Evolutionary conservation across 1,140 invertebrate genomes (phyloP).

Genomic region (Lepidurus packardi): DNA sequence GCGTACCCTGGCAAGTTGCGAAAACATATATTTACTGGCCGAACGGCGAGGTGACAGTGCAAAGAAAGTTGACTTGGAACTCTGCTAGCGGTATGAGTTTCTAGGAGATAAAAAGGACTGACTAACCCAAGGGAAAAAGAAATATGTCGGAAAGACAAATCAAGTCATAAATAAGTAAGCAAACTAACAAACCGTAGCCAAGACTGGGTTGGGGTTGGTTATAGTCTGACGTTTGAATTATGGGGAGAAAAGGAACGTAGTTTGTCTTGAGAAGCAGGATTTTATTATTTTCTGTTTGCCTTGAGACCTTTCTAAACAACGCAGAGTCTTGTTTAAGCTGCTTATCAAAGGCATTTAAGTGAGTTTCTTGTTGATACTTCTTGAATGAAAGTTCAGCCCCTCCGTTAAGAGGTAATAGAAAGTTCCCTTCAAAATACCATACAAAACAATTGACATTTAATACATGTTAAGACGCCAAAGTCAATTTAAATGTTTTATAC

Average conservation of each 20-base stretch:
- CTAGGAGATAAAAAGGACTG: background rate
- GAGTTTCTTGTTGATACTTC: too few relatives aligned
- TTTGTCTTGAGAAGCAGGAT: background rate
- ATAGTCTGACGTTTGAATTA: background rate
- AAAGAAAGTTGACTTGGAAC: background rate
- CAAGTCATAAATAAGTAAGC: constrained; percentile 12
- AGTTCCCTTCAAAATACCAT: too few relatives aligned
- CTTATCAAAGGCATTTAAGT: too few relatives aligned
- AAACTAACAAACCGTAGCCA: background rate
- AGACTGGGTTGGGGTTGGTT: background rate
- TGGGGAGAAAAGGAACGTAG: background rate
- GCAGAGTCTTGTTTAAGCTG: too few relatives aligned
- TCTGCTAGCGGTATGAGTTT: background rate
- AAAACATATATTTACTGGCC: background rate
- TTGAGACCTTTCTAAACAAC: too few relatives aligned
- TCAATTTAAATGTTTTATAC: too few relatives aligned
- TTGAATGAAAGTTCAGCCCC: too few relatives aligned
- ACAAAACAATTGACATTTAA: too few relatives aligned
- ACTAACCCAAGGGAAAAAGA: background rate
- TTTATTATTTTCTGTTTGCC: too few relatives aligned
- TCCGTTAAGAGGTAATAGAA: too few relatives aligned
- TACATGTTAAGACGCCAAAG: too few relatives aligned
- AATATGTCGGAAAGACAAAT: background rate
- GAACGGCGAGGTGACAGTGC: background rate
- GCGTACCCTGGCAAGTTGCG: background rate